A percentile compares a stretch with the other conserved stretches of the same genome.
phyloP scores from a whole-genome alignment of 2,888 invertebrate species.

The Palloptera scutellata region DNA sequence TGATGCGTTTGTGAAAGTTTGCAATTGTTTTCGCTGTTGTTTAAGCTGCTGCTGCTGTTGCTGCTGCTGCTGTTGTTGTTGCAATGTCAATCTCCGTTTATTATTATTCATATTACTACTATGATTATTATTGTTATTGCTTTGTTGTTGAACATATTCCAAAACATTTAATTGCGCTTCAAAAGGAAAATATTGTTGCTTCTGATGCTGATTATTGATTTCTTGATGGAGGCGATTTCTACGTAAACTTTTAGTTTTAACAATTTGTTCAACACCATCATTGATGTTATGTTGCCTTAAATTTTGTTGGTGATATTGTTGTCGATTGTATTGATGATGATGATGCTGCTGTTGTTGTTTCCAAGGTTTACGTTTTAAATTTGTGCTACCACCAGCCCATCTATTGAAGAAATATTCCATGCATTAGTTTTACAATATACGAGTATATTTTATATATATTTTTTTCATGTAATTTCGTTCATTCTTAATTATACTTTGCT shows the following conservation, averaged over 20 bases:
- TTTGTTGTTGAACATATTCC: slow-evolving; percentile 26
- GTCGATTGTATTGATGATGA: slow-evolving; percentile 30
- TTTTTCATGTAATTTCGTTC: no score
- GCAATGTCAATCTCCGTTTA: slow-evolving; percentile 20
- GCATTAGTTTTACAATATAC: neutral
- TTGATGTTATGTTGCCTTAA: slow-evolving; percentile 30
- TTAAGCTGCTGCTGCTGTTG: slow-evolving; percentile 24
- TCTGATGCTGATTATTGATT: slow-evolving; percentile 24
- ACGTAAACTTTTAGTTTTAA: slow-evolving; percentile 35
- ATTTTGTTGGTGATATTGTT: slow-evolving; percentile 33
- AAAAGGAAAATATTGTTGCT: slow-evolving; percentile 17
- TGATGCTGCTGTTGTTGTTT: slow-evolving; percentile 50
- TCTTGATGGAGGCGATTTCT: slow-evolving; percentile 44
- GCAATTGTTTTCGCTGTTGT: slow-evolving; percentile 20
- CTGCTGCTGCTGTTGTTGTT: slow-evolving; percentile 20
- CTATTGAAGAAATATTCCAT: slow-evolving; percentile 29
- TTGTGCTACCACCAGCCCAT: slow-evolving; percentile 43
- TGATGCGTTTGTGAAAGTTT: neutral
- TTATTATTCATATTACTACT: slow-evolving; percentile 20
- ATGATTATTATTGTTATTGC: neutral
- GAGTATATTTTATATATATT: neutral
- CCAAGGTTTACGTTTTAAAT: slow-evolving; percentile 53
- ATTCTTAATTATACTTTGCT: slow-evolving; percentile 53
- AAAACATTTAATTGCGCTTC: slow-evolving; percentile 26
- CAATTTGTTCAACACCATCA: slow-evolving; percentile 2